A percentile compares a stretch with the other conserved stretches of the same genome.
Conservation (phyloP, 2,113 vertebrate genomes). For the Gopherus flavomarginatus region DNA sequence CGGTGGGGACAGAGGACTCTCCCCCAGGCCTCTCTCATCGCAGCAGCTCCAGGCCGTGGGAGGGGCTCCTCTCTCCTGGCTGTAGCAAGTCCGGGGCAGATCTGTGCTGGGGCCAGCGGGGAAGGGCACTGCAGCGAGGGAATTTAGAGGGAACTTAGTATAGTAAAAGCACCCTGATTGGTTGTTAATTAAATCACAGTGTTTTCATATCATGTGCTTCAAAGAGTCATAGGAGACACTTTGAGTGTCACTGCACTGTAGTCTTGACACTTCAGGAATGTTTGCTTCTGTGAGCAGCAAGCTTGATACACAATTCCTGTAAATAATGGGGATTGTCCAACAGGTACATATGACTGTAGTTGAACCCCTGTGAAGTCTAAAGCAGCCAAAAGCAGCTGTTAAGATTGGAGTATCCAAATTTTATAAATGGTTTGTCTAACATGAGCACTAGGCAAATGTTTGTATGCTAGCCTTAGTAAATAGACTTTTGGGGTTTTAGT, state of each 20-base stretch:
- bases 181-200: too few species aligned
- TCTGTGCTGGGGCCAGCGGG: too few species aligned
- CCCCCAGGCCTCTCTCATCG: too few species aligned
- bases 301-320: not conserved
- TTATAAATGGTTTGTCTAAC: not conserved
- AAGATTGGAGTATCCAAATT: not conserved
- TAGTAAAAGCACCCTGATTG: too few species aligned
- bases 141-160: too few species aligned
- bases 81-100: too few species aligned
- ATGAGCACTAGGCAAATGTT: not conserved
- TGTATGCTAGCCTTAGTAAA: not conserved
- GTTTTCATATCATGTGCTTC: too few species aligned
- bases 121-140: too few species aligned
- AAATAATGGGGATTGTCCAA: fast-evolving
- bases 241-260: not conserved
- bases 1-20: too few species aligned
- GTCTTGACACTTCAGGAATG: not conserved
- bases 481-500: not conserved
- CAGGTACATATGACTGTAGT: not conserved
- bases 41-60: too few species aligned
- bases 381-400: not conserved
- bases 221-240: too few species aligned
- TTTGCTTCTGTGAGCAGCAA: not conserved
- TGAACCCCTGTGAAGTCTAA: not conserved
- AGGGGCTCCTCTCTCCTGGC: too few species aligned